A percentile compares a stretch with the other conserved stretches of the same genome.
Conservation (phyloP, 2,113 vertebrate species). For the Pitta sordida region DNA sequence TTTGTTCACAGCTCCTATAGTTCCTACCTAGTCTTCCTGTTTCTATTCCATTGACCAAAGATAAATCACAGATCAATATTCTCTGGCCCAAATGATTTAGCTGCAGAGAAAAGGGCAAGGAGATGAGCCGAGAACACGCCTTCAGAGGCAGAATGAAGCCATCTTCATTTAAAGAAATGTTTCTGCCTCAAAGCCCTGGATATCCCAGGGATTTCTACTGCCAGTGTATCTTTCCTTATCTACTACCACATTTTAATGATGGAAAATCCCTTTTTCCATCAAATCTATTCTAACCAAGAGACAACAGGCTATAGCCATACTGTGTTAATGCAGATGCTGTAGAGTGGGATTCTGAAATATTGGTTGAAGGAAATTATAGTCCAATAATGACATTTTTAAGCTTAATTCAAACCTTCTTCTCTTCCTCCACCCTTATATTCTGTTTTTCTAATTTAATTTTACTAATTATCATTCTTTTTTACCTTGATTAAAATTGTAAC, state of each 20-base stretch:
- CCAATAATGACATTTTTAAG: not conserved
- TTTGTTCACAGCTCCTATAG: not conserved
- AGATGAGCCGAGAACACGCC: fast-evolving
- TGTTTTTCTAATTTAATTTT: not conserved
- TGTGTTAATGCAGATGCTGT: not conserved
- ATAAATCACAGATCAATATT: not conserved
- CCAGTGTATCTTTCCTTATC: not conserved
- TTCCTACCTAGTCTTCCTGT: not conserved
- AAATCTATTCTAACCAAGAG: not conserved
- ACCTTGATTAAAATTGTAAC: not conserved
- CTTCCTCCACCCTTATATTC: not conserved
- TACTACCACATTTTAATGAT: not conserved
- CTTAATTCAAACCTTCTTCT: not conserved
- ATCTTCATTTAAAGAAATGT: not conserved
- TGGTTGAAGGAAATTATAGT: not conserved
- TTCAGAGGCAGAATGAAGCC: not conserved
- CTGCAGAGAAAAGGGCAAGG: fast-evolving
- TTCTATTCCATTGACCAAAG: not conserved
- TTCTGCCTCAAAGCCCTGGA: not conserved
- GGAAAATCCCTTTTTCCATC: not conserved
- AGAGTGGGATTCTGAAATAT: not conserved
- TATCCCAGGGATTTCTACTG: not conserved
- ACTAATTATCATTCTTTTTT: not conserved
- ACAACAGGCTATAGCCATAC: not conserved
- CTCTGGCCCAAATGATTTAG: not conserved